A percentile compares a stretch with the other conserved stretches of the same genome.
phyloP scores from a whole-genome alignment of 2,888 invertebrate species.

The Tenthredo notha region DNA sequence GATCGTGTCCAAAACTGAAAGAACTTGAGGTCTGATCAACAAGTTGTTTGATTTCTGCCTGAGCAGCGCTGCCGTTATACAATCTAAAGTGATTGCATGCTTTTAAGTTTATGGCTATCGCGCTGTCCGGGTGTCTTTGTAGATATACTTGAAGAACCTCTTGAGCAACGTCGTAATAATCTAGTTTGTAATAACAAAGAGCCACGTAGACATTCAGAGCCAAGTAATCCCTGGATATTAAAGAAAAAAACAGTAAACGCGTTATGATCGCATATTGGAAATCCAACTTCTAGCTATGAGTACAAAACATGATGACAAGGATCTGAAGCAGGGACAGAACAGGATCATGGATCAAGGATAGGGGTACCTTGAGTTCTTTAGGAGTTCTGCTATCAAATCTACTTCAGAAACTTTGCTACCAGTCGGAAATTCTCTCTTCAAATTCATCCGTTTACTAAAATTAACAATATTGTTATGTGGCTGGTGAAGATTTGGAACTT shows the following conservation, averaged over 20 bases:
- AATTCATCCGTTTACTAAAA: slow-evolving; percentile 29
- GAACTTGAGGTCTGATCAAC: slow-evolving; percentile 85
- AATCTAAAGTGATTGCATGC: slow-evolving; percentile 91
- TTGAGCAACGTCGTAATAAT: slow-evolving; percentile 98
- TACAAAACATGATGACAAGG: background rate
- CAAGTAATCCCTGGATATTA: slow-evolving; percentile 86
- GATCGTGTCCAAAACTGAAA: slow-evolving; percentile 91
- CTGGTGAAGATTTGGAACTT: background rate
- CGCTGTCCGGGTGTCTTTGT: slow-evolving; percentile 94
- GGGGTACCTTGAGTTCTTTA: slow-evolving; percentile 55
- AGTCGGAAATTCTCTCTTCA: background rate
- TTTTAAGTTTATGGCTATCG: slow-evolving; percentile 96
- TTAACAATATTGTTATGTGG: background rate
- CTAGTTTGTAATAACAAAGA: slow-evolving; percentile 98
- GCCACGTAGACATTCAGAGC: slow-evolving; percentile 99
- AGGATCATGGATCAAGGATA: background rate
- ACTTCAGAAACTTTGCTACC: slow-evolving; percentile 36
- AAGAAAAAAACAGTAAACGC: background rate
- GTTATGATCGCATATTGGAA: background rate
- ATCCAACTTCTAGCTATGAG: background rate
- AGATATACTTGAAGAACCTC: slow-evolving; percentile 97
- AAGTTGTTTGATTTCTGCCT: slow-evolving; percentile 92
- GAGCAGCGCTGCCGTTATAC: slow-evolving; percentile 97
- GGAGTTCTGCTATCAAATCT: slow-evolving; percentile 32
- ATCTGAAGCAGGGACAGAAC: background rate